These are phyloP conservation scores for Scrobipalpa costella DNA, from an alignment of 2,888 invertebrate species.

Conservation along the genomic window DNA sequence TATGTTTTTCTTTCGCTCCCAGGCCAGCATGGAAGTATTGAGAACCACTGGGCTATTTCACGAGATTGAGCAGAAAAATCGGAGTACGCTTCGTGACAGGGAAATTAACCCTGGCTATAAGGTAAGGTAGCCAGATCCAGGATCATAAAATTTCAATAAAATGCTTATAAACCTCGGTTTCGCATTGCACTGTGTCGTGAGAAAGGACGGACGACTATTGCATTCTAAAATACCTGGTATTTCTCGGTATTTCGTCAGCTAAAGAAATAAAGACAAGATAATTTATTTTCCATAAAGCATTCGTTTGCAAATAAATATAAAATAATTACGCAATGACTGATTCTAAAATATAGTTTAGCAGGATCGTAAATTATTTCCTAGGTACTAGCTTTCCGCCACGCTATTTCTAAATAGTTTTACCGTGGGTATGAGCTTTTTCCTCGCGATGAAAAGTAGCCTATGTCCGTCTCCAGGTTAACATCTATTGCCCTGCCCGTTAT, in stretches of 20 bases:
- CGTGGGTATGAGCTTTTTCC: too few species aligned
- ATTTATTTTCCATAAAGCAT: not conserved
- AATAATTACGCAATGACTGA: too few species aligned
- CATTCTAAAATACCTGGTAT: constrained; percentile 19
- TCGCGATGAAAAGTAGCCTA: too few species aligned
- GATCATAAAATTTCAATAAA: constrained; percentile 31
- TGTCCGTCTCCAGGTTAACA: too few species aligned
- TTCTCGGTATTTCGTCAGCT: not conserved
- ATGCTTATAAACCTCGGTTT: constrained; percentile 29
- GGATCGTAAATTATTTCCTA: too few species aligned
- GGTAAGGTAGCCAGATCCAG: constrained; percentile 5
- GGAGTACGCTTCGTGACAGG: constrained; percentile 17
- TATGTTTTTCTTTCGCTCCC: too few species aligned
- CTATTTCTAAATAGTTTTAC: too few species aligned
- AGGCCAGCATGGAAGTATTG: too few species aligned
- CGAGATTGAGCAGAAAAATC: constrained; percentile 14
- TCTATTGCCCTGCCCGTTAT: too few species aligned
- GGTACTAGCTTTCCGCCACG: too few species aligned
- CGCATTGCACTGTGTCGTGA: constrained; percentile 20
- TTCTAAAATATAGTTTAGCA: too few species aligned
- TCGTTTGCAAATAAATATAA: not conserved
- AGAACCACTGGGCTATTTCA: not conserved
- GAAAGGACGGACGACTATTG: constrained; percentile 8
- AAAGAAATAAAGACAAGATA: not conserved
- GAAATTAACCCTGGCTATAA: constrained; percentile 7